These are phyloP conservation scores for Entelurus aequoreus DNA, from an alignment of 2,113 vertebrate genomes.

Conservation along the genomic window DNA sequence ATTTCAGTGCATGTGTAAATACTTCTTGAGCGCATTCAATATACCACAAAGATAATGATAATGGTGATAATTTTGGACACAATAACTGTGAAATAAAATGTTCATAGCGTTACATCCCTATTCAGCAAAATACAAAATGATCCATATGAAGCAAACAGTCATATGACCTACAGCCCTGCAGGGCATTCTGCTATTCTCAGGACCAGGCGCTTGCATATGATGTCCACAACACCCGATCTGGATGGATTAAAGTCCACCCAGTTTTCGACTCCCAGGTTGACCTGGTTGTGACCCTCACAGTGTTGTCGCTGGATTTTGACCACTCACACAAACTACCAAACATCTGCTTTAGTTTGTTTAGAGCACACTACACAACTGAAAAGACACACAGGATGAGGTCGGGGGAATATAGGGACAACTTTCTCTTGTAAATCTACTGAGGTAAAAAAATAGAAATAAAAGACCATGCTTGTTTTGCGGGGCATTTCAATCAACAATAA, in stretches of 20 bases:
- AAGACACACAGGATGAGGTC: slow-evolving; percentile 5
- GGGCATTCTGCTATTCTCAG: slow-evolving; percentile 23
- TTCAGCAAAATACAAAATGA: slow-evolving; percentile 27
- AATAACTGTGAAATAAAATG: too few relatives aligned
- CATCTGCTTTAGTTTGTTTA: slow-evolving; percentile 48
- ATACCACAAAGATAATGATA: too few relatives aligned
- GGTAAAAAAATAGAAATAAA: slow-evolving; percentile 44
- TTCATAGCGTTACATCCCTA: not conserved
- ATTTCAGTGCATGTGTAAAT: too few relatives aligned
- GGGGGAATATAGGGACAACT: slow-evolving; percentile 27
- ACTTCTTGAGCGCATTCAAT: too few relatives aligned
- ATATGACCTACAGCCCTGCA: slow-evolving; percentile 32
- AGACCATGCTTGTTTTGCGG: slow-evolving; percentile 46
- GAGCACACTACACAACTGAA: slow-evolving; percentile 21
- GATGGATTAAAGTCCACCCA: slow-evolving; percentile 27
- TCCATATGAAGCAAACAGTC: slow-evolving; percentile 31
- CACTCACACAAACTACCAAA: slow-evolving; percentile 34
- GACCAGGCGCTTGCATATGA: slow-evolving; percentile 29
- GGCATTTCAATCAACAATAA: slow-evolving; percentile 58
- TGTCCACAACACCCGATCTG: slow-evolving; percentile 45
- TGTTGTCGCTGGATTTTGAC: slow-evolving; percentile 34
- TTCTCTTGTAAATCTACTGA: slow-evolving; percentile 36
- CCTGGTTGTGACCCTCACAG: slow-evolving; percentile 41
- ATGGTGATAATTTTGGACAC: too few relatives aligned
- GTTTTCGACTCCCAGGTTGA: slow-evolving; percentile 32